phyloP scores from a whole-genome alignment of 2,113 vertebrate genomes.

The Ginglymostoma cirratum region DNA sequence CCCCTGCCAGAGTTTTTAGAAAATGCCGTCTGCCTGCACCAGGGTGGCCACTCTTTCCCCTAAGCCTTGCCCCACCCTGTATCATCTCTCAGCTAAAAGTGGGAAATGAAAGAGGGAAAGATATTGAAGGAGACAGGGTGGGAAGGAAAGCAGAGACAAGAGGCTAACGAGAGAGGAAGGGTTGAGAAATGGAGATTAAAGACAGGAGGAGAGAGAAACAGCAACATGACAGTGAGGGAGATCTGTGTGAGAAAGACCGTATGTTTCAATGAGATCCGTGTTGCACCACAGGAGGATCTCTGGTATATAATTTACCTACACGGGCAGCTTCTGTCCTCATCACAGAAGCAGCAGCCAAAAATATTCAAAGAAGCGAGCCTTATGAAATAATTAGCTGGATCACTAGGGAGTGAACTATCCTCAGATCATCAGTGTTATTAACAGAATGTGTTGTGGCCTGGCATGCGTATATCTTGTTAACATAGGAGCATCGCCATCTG shows the following conservation, averaged over 20 bases:
- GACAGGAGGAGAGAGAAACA: not conserved
- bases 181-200: not conserved
- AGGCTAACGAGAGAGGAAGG: not conserved
- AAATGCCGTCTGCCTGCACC: not conserved
- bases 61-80: not conserved
- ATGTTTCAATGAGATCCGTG: not conserved
- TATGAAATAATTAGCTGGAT: conserved; percentile 24
- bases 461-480: conserved; percentile 5
- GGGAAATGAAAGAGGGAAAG: not conserved
- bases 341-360: not conserved
- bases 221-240: not conserved
- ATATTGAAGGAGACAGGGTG: no score
- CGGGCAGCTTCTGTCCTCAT: not conserved
- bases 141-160: not conserved
- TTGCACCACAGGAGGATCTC: not conserved
- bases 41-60: not conserved
- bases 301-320: not conserved
- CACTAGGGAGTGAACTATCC: not conserved
- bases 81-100: not conserved
- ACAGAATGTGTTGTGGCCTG: not conserved
- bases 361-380: not conserved
- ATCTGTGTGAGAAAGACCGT: not conserved
- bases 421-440: conserved; percentile 7
- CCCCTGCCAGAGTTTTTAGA: not conserved
- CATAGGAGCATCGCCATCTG: not conserved